Conservation (phyloP, 2,113 vertebrate genomes). For the Mirounga angustirostris region DNA sequence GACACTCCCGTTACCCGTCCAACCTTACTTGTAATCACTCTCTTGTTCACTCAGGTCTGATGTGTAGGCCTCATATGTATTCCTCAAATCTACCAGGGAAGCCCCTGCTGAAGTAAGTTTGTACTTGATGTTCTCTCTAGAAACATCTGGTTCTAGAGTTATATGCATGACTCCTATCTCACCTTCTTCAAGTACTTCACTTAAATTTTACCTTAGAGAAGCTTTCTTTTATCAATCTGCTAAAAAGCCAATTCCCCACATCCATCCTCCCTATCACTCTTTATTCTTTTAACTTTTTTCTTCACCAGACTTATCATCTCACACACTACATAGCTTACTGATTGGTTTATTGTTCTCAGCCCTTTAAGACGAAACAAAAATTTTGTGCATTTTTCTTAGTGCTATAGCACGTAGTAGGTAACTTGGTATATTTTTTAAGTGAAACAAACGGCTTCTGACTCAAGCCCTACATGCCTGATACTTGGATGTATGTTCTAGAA, state of each 20-base stretch:
- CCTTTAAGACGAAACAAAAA: not conserved
- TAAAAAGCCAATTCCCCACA: not conserved
- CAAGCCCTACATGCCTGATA: not conserved
- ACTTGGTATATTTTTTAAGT: not conserved
- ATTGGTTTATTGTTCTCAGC: not conserved
- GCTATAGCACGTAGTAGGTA: not conserved
- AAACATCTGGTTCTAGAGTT: not conserved
- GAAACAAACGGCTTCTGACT: not conserved
- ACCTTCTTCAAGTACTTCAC: not conserved
- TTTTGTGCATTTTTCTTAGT: not conserved
- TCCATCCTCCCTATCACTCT: not conserved
- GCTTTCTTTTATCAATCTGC: not conserved
- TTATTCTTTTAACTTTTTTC: not conserved
- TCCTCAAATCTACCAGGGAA: not conserved
- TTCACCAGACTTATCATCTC: not conserved
- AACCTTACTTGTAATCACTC: not conserved
- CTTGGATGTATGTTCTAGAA: not conserved
- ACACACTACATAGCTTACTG: not conserved
- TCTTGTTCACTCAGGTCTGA: not conserved
- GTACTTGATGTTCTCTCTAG: not conserved
- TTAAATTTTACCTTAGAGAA: not conserved
- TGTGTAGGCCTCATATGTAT: too few species aligned
- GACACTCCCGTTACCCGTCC: fast-evolving
- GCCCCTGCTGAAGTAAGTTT: not conserved
- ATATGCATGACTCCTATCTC: not conserved